Evolutionary conservation across 2,888 invertebrate genomes (phyloP).

Genomic region (Chaitophorus viminalis): DNA sequence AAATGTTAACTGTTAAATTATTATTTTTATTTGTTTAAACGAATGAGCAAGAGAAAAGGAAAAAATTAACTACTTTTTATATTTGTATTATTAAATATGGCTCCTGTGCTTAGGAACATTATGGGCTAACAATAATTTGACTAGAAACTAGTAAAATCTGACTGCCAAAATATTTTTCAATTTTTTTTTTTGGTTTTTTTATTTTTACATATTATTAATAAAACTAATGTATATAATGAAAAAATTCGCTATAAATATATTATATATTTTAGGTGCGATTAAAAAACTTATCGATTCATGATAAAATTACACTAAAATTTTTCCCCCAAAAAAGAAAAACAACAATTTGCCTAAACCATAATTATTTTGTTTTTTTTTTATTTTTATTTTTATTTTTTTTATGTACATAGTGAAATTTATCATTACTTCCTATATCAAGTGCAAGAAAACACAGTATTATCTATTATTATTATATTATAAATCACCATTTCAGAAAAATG

Average conservation of each 20-base stretch:
- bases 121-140: slow-evolving; percentile 59
- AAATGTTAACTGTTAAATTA: slow-evolving; percentile 27
- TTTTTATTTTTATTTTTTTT: no score
- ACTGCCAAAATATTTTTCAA: slow-evolving; percentile 53
- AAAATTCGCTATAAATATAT: slow-evolving; percentile 60
- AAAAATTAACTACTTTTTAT: slow-evolving; percentile 45
- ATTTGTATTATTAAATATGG: slow-evolving; percentile 46
- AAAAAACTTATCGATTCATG: slow-evolving; percentile 57
- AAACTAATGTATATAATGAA: slow-evolving; percentile 59
- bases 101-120: slow-evolving; percentile 58
- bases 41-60: slow-evolving; percentile 47
- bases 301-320: slow-evolving; percentile 56
- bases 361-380: slow-evolving; percentile 47
- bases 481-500: slow-evolving; percentile 36
- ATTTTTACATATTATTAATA: slow-evolving; percentile 40
- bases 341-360: slow-evolving; percentile 59
- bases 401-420: slow-evolving; percentile 58
- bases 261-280: slow-evolving; percentile 58
- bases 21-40: slow-evolving; percentile 5
- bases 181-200: slow-evolving; percentile 29
- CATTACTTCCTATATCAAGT: slow-evolving; percentile 46
- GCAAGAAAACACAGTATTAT: slow-evolving; percentile 58
- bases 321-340: slow-evolving; percentile 46
- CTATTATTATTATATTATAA: slow-evolving; percentile 46
- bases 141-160: slow-evolving; percentile 61